Base-by-base conservation (phyloP, 2,113 vertebrate species). In the Leptocoma aspasia region DNA sequence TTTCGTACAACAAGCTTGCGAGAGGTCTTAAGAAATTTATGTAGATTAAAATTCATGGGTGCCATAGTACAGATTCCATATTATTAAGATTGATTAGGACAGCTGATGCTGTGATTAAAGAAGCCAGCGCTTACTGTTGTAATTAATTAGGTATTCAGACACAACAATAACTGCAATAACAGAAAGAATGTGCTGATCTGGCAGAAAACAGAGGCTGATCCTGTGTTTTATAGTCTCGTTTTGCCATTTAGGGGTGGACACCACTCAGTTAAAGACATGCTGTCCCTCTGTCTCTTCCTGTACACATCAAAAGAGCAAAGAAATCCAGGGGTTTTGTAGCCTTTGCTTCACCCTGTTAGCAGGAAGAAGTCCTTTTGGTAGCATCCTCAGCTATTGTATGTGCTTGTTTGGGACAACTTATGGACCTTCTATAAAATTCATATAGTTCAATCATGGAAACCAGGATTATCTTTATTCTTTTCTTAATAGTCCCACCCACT, bases 31-130 rank as follows among this genome's bases (percentile, higher is more conserved):
- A 94, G 95, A 97, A 97, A 98, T 97, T 97, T 97, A 98, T 98
- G 97, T 97, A 97, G 97, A 98, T 97, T 97, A 97, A 97, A 98
- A 97, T 97, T 97, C 97, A 97, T 97, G 96, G 96, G 89, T 97
- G 90, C 96, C 92, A 96, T 95, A 95, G 96, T 96, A 96, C 95
- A 92, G 89, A 96, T 96, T 97, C 96, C 88, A 93, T 97, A 97
- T 97, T 98, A 98, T 98, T 97, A 97, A 98, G 97, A 98, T 97
- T 97, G 97, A 98, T 98, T 97, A 96, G 96, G 97, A 98, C 97
- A 97, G 97, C 95, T 97, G 97, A 97, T 96, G 96, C 94, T 96
- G 95, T 97, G 97, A 98, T 97, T 97, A 98, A 98, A 96, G 95
- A 96, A 97, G 92, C 91, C 86, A 86, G 96, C 86, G 13, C 97